Evolutionary conservation across 2,888 invertebrate genomes (phyloP).

Genomic region (Gari tellinella): DNA sequence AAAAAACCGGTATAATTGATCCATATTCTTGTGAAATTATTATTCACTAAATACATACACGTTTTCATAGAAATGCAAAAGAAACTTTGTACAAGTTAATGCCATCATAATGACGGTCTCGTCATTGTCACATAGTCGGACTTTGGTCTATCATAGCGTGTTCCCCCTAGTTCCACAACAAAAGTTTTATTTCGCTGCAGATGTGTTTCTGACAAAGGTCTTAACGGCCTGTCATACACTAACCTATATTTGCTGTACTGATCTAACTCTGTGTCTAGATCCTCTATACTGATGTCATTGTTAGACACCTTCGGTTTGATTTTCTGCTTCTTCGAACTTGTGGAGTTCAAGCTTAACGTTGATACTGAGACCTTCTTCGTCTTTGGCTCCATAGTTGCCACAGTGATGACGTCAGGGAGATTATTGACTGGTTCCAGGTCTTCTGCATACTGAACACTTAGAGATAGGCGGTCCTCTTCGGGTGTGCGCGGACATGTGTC

Average conservation of each 20-base stretch:
- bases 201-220: conserved; percentile 50
- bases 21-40: too few species aligned
- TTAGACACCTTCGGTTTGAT: neutral
- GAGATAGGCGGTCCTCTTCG: too few species aligned
- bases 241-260: conserved; percentile 45
- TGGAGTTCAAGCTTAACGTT: conserved; percentile 30
- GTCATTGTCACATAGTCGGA: conserved; percentile 19
- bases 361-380: conserved; percentile 17
- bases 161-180: conserved; percentile 23
- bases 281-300: conserved; percentile 38
- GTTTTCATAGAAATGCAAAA: too few species aligned
- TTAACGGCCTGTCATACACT: conserved; percentile 30
- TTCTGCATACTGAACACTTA: conserved; percentile 29
- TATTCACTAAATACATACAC: too few species aligned
- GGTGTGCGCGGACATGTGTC: too few species aligned
- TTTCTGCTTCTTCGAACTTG: conserved; percentile 1
- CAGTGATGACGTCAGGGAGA: conserved; percentile 13
- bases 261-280: conserved; percentile 46
- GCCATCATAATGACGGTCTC: neutral
- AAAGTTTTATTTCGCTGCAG: conserved; percentile 51
- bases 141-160: conserved; percentile 21
- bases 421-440: conserved; percentile 32
- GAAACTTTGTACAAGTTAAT: too few species aligned
- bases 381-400: neutral
- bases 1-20: too few species aligned